A percentile compares a stretch with the other conserved stretches of the same genome.
phyloP scores from a whole-genome alignment of 2,113 vertebrate species.

The Natator depressus region DNA sequence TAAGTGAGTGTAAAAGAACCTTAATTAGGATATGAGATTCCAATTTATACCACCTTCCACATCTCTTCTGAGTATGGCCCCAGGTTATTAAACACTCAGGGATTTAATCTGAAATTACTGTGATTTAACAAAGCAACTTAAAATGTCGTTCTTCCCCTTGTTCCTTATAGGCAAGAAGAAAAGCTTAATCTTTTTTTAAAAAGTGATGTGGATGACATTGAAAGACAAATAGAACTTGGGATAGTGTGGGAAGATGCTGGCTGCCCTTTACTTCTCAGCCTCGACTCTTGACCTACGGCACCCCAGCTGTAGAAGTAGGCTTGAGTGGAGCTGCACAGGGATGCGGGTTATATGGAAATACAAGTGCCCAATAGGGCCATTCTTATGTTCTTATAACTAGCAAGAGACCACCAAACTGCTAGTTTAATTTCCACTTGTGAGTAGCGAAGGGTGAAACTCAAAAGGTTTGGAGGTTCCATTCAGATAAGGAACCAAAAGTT shows the following conservation, averaged over 20 bases:
- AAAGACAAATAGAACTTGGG: neutral
- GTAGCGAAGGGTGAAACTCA: neutral
- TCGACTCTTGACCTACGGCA: neutral
- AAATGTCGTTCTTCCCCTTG: neutral
- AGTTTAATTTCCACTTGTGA: neutral
- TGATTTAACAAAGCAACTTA: neutral
- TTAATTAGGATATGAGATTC: neutral
- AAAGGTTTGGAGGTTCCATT: neutral
- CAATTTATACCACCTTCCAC: neutral
- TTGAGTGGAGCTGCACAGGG: neutral
- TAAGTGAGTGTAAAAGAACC: neutral
- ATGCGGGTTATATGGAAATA: neutral
- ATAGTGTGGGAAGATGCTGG: neutral
- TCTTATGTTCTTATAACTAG: neutral
- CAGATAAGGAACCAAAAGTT: neutral
- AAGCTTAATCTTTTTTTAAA: neutral
- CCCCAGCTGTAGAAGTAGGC: neutral
- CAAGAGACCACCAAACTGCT: neutral
- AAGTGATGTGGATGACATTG: neutral
- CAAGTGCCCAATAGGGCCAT: neutral
- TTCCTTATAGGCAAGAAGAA: neutral
- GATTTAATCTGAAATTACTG: neutral
- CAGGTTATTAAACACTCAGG: neutral
- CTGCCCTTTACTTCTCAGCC: neutral
- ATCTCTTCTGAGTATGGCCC: neutral